Evolutionary conservation across 2,797 vertebrate species (phyloP).

Genomic region (Danio choprae): DNA sequence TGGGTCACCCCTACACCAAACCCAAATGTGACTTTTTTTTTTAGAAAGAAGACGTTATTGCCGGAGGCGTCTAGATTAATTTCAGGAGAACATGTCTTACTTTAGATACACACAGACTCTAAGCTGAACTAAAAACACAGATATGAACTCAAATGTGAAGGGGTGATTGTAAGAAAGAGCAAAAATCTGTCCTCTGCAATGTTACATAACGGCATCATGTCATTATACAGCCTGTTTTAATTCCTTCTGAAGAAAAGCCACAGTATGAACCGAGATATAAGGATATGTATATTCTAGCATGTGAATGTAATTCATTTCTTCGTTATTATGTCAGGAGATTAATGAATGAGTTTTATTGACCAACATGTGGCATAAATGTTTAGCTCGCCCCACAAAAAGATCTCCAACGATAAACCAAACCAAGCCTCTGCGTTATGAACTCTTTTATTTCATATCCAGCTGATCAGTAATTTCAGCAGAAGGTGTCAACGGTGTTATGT

Average conservation of each 20-base stretch:
- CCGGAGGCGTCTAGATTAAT: slow-evolving; percentile 4
- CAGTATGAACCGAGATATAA: slow-evolving; percentile 6
- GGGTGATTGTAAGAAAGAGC: slow-evolving; percentile 14
- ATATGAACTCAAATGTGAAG: neutral
- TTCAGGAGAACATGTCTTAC: slow-evolving; percentile 16
- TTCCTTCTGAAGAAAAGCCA: slow-evolving; percentile 14
- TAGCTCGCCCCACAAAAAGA: neutral
- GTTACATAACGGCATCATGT: neutral
- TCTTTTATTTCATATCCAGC: slow-evolving; percentile 15
- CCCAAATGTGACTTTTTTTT: neutral
- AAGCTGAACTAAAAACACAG: slow-evolving; percentile 20
- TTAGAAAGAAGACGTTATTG: slow-evolving; percentile 11
- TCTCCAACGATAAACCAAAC: slow-evolving; percentile 32
- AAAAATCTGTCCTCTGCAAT: neutral
- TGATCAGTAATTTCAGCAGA: slow-evolving; percentile 12
- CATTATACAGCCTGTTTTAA: neutral
- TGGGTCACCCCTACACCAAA: slow-evolving; percentile 5
- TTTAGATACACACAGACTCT: neutral
- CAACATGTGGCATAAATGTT: slow-evolving; percentile 1
- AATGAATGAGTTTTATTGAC: slow-evolving; percentile 30
- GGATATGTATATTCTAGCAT: slow-evolving; percentile 32
- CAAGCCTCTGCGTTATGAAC: neutral
- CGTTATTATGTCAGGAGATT: slow-evolving; percentile 21
- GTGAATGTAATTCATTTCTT: slow-evolving; percentile 49
- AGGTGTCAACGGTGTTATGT: neutral